These are phyloP conservation scores for Nowickia ferox DNA, from an alignment of 2,888 invertebrate genomes.

Conservation along the genomic window DNA sequence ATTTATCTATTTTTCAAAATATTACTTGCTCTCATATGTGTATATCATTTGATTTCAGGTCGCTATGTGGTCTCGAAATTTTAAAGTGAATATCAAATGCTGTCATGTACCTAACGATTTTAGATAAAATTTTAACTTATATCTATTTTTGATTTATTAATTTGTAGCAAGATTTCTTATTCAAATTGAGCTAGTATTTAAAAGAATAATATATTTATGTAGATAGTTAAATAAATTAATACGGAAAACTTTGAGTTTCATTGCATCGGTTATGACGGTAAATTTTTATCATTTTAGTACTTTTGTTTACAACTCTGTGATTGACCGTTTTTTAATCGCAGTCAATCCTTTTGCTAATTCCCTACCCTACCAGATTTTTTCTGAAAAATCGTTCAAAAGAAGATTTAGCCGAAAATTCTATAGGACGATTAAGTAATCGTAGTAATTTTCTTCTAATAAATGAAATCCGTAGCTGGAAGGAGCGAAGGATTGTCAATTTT, in stretches of 20 bases:
- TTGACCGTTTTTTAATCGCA: no score
- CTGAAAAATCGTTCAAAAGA: no score
- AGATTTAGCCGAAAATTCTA: no score
- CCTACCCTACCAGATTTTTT: no score
- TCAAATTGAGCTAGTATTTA: slow-evolving; percentile 31
- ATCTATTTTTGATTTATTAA: slow-evolving; percentile 36
- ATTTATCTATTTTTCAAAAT: neutral
- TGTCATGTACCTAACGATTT: slow-evolving; percentile 76
- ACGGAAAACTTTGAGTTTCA: neutral
- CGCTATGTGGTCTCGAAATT: slow-evolving; percentile 78
- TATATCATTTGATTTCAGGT: slow-evolving; percentile 73
- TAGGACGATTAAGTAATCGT: no score
- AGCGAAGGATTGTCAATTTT: no score
- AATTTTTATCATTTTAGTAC: neutral
- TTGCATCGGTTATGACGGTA: neutral
- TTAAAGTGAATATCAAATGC: slow-evolving; percentile 80
- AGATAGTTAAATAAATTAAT: slow-evolving; percentile 60
- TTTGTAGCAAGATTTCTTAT: slow-evolving; percentile 55
- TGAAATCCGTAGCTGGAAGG: no score
- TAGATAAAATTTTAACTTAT: slow-evolving; percentile 68
- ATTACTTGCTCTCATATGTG: neutral
- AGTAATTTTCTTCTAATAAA: no score
- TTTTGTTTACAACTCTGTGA: no score
- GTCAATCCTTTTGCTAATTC: no score
- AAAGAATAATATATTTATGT: slow-evolving; percentile 46